phyloP scores from a whole-genome alignment of 2,113 vertebrate genomes.

The Prietella phreatophila region DNA sequence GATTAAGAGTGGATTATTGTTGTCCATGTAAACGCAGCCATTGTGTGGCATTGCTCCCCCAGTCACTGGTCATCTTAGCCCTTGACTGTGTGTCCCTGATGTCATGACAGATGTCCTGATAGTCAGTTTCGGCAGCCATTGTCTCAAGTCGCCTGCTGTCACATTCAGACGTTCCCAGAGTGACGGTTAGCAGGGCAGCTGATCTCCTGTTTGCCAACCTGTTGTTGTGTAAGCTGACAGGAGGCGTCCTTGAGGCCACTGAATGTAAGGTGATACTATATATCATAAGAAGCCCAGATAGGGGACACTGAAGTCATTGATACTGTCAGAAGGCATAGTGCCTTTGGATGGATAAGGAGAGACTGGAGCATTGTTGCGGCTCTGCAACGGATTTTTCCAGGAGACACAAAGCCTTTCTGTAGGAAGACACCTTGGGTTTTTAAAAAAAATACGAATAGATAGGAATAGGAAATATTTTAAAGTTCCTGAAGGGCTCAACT shows the following conservation, averaged over 20 bases:
- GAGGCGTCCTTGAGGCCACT: conserved; percentile 33
- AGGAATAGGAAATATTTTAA: background rate
- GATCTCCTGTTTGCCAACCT: conserved; percentile 40
- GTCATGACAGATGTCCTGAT: conserved; percentile 44
- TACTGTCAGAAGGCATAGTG: conserved; percentile 42
- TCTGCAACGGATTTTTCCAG: conserved; percentile 39
- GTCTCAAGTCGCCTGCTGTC: background rate
- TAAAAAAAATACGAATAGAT: background rate
- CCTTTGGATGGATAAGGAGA: conserved; percentile 37
- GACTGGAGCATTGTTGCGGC: conserved; percentile 34
- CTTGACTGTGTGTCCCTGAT: conserved; percentile 19
- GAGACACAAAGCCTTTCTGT: conserved; percentile 27
- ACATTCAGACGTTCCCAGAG: background rate
- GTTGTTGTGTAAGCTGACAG: conserved; percentile 37
- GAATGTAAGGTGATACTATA: conserved; percentile 37
- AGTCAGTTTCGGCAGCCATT: conserved; percentile 23
- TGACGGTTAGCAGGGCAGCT: conserved; percentile 33
- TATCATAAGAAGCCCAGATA: conserved; percentile 45
- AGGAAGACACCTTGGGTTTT: conserved; percentile 17
- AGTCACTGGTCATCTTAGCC: background rate
- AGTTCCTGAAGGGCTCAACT: background rate
- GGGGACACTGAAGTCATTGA: conserved; percentile 41
- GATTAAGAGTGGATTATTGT: too few species aligned
- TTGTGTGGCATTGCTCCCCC: background rate
- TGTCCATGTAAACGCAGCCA: too few species aligned